Base-by-base conservation (phyloP, 2,888 invertebrate genomes). In the Epirrhoe tristata region DNA sequence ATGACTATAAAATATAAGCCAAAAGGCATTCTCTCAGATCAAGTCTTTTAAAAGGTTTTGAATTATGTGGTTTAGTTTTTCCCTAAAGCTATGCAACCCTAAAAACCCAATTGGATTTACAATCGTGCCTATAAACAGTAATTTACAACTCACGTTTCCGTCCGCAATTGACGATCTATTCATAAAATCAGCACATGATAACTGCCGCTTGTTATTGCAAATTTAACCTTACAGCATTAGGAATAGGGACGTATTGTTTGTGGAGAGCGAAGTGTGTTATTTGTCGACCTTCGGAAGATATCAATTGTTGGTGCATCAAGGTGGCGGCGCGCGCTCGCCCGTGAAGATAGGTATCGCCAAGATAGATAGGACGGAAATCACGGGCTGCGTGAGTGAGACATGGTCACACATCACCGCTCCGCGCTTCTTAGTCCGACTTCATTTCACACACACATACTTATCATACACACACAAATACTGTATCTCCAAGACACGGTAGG, bases 201-300 rank as follows among this genome's bases (percentile, higher is more conserved):
- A 63, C 58, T 67, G 39, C 31, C 32, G 5, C 0, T 7, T n/a
- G 54, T 48, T 52, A 7, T 39, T 7, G n/a, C 24, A 67, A 63
- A 66, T n/a, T 34, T 6, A 17, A 39, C 66, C 66, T 61, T 67
- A 48, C 46, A 12, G 3, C 2, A 5, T 14, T 50, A 16, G 32
- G 2, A 5, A 14, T 67, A 69, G 43, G 14, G 62, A 58, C 7
- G 58, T 6, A 16, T 39, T n/a, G 51, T 51, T 58, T 52, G 50
- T 73, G 58, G 58, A 67, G 68, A 66, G 72, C 72, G 72, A 74
- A 75, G 81, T 81, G 77, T 87, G 85, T 85, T 89, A 90, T 89
- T 89, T 87, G 84, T 81, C 83, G 90, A 88, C 91, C 92, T 91
- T 91, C 91, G 90, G 87, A 85, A 88, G 83, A 88, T 91, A 91